Evolutionary conservation across 2,797 vertebrate species (phyloP).

Genomic region (Spinus olivaceus): DNA sequence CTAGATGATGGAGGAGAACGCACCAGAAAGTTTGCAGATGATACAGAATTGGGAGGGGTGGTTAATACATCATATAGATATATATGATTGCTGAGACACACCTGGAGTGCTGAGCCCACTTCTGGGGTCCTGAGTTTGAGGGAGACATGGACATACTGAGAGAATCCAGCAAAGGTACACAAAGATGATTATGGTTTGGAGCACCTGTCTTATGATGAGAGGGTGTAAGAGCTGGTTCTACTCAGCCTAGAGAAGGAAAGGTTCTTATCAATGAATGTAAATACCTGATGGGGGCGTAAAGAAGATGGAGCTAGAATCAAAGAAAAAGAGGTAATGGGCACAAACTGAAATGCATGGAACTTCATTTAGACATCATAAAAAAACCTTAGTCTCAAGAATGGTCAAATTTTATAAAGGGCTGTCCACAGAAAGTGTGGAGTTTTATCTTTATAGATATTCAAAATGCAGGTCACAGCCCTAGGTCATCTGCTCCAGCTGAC

Average conservation of each 20-base stretch:
- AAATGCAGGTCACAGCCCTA: not conserved
- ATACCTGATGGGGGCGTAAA: not conserved
- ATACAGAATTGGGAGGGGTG: not conserved
- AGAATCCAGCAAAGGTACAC: not conserved
- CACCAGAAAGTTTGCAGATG: not conserved
- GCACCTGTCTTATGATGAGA: not conserved
- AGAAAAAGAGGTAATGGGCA: not conserved
- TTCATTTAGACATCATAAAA: not conserved
- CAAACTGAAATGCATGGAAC: not conserved
- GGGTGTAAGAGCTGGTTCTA: not conserved
- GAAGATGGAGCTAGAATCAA: not conserved
- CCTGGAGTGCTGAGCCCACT: not conserved
- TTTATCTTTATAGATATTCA: not conserved
- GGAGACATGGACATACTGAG: not conserved
- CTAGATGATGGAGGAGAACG: not conserved
- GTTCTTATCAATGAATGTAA: not conserved
- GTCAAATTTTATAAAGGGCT: not conserved
- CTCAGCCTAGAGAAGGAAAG: not conserved
- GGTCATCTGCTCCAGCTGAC: not conserved
- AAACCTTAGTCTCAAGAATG: not conserved
- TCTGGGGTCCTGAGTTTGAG: not conserved
- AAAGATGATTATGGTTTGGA: not conserved
- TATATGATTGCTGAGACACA: not conserved
- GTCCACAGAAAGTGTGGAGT: not conserved
- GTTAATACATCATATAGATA: not conserved